Evolutionary conservation across 1,140 invertebrate genomes (phyloP).

Genomic region (Chironomus striatipennis): DNA sequence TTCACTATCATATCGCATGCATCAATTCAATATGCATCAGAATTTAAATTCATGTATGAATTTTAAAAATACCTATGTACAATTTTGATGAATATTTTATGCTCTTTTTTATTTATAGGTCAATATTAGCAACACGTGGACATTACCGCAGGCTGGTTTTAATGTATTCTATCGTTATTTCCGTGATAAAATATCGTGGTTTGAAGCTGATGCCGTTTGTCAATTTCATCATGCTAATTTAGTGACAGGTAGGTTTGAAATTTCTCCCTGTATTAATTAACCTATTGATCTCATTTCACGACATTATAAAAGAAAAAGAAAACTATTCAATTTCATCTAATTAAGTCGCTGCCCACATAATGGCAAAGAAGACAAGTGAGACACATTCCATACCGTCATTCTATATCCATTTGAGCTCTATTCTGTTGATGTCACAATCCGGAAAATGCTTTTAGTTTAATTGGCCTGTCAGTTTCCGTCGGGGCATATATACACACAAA

Average conservation of each 20-base stretch:
- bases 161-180: constrained; percentile 70
- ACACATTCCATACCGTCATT: neutral
- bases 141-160: constrained; percentile 61
- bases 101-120: constrained; percentile 44
- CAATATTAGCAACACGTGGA: constrained; percentile 67
- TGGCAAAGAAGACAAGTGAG: too few species aligned
- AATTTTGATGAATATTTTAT: constrained; percentile 21
- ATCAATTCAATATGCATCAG: neutral
- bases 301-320: too few species aligned
- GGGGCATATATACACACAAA: neutral
- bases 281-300: too few species aligned
- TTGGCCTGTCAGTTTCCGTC: neutral
- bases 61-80: neutral
- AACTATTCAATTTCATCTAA: too few species aligned
- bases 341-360: too few species aligned
- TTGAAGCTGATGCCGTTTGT: constrained; percentile 66
- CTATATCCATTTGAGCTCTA: neutral
- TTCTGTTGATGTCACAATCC: neutral
- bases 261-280: neutral
- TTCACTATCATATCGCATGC: neutral
- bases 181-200: constrained; percentile 67
- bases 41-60: neutral
- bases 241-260: constrained; percentile 52
- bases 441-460: constrained; percentile 17
- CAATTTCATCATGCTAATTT: constrained; percentile 67